phyloP scores from a whole-genome alignment of 37 sponge, comb jelly and placozoan genomes.

The Crambe crambe region DNA sequence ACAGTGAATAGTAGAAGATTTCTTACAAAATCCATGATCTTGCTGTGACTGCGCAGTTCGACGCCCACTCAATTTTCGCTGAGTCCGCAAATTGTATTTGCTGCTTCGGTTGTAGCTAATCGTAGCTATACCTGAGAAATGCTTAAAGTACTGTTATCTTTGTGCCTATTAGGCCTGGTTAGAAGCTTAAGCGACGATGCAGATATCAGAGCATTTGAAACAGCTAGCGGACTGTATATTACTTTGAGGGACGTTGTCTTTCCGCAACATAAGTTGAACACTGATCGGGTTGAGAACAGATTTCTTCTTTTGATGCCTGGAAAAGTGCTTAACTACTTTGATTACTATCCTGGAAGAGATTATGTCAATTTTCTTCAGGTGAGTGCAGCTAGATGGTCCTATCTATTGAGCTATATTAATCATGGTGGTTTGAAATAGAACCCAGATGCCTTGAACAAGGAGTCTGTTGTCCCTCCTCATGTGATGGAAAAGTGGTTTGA shows the following conservation, averaged over 20 bases:
- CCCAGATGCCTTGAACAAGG: background rate
- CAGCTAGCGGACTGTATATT: slow-evolving; percentile 4
- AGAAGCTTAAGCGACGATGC: background rate
- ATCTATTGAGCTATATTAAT: background rate
- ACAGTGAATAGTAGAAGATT: background rate
- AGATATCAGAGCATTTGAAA: background rate
- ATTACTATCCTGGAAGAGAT: slow-evolving; percentile 57
- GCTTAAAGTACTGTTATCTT: background rate
- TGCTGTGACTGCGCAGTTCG: no score
- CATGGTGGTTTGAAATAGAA: background rate
- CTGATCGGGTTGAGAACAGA: slow-evolving; percentile 15
- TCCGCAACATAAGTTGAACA: background rate
- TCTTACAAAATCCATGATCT: background rate
- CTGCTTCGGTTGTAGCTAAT: no score
- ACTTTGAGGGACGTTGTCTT: slow-evolving; percentile 24
- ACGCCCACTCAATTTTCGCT: background rate
- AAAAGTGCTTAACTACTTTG: slow-evolving; percentile 59
- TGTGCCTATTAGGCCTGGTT: background rate
- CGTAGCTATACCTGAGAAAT: no score
- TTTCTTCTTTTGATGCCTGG: slow-evolving; percentile 57
- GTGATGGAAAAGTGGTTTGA: slow-evolving; percentile 64
- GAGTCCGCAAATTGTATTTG: background rate
- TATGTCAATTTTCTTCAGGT: slow-evolving; percentile 30
- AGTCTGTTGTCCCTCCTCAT: slow-evolving; percentile 35
- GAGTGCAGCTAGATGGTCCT: background rate